Conservation (phyloP, 2,113 vertebrate species). For the Alaudala cheleensis region DNA sequence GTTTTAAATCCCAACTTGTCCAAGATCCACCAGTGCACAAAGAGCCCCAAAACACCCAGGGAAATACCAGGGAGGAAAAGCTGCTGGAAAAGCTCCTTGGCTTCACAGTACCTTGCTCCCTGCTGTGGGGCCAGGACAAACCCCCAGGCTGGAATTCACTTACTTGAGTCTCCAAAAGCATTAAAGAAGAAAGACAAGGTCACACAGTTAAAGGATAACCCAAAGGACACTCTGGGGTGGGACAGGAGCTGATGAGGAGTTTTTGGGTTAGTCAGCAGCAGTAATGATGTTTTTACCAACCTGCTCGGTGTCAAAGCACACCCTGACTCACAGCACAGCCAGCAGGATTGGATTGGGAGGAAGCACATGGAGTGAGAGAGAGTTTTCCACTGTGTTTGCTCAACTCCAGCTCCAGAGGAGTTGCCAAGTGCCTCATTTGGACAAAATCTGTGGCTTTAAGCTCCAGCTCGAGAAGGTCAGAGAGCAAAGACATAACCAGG, state of each 20-base stretch:
- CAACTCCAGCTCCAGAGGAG: neutral
- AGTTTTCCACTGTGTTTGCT: slow-evolving; percentile 16
- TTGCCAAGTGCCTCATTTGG: neutral
- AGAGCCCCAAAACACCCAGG: neutral
- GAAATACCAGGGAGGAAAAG: neutral
- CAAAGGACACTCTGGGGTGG: neutral
- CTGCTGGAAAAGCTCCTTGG: neutral
- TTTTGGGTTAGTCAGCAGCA: neutral
- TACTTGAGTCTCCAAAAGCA: slow-evolving; percentile 54
- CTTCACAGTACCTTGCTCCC: neutral
- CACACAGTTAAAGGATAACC: neutral
- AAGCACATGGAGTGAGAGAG: neutral
- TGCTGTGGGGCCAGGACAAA: neutral
- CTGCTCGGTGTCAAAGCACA: slow-evolving; percentile 15
- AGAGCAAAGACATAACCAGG: neutral
- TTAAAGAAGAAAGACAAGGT: slow-evolving; percentile 41
- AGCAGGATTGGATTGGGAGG: neutral
- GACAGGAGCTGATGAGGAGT: neutral
- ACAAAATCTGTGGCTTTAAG: neutral
- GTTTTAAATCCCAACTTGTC: neutral
- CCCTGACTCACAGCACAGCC: slow-evolving; percentile 23
- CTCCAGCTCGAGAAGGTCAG: neutral
- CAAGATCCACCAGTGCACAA: neutral
- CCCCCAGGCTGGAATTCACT: neutral
- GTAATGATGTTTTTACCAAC: slow-evolving; percentile 25